Evolutionary conservation across 1,140 invertebrate genomes (phyloP).

Genomic region (Drosophila funebris): DNA sequence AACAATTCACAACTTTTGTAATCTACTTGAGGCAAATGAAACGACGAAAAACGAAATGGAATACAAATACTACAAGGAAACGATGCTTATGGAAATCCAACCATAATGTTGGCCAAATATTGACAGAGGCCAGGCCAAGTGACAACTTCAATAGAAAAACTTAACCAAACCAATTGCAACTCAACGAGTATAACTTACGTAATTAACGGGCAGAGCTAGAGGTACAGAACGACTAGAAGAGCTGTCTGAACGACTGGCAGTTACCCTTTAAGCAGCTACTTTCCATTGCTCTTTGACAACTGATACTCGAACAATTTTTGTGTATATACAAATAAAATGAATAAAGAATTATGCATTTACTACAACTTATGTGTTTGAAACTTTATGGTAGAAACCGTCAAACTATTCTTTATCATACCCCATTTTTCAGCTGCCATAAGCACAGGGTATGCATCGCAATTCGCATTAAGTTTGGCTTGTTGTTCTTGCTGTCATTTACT

Average conservation of each 20-base stretch:
- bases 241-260: no score
- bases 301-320: background rate
- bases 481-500: background rate
- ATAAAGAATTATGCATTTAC: no score
- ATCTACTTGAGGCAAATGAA: slow-evolving; percentile 7
- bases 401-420: no score
- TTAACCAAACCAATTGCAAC: slow-evolving; percentile 19
- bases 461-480: background rate
- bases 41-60: background rate
- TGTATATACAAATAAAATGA: background rate
- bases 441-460: no score
- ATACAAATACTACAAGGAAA: slow-evolving; percentile 7
- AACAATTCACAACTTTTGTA: slow-evolving; percentile 23
- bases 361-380: no score
- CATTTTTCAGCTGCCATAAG: no score
- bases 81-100: background rate
- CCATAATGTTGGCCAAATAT: slow-evolving; percentile 30
- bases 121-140: background rate
- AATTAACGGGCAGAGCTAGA: slow-evolving; percentile 21
- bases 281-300: background rate
- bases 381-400: no score
- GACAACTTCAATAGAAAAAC: slow-evolving; percentile 17
- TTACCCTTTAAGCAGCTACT: background rate
- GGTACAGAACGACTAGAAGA: no score
- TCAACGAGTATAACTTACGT: slow-evolving; percentile 21